Percentiles rank a stretch among this genome's conserved stretches.
Evolutionary conservation across 2,797 vertebrate genomes (phyloP).

Genomic region (Chanos chanos): DNA sequence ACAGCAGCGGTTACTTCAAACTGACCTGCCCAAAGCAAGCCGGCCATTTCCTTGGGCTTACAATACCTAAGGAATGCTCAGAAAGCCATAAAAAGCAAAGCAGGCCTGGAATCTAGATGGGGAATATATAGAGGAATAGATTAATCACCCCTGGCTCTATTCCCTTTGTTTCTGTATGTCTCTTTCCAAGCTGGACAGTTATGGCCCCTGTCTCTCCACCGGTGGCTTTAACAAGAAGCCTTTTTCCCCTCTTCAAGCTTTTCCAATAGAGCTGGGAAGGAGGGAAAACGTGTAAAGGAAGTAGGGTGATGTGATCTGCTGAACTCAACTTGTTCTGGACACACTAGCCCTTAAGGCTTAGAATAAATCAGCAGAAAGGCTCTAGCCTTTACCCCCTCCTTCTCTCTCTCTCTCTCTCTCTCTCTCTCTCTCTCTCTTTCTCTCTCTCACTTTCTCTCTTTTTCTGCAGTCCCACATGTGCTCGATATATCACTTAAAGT

Average conservation of each 20-base stretch:
- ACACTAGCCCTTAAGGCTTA: conserved; percentile 63
- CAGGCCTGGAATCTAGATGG: conserved; percentile 74
- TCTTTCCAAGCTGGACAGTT: conserved; percentile 17
- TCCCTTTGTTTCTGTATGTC: conserved; percentile 46
- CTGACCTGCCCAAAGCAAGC: conserved; percentile 53
- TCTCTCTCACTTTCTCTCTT: conserved; percentile 30
- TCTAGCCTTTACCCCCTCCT: conserved; percentile 40
- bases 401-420: conserved; percentile 16
- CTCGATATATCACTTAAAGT: conserved; percentile 90
- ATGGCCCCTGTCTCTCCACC: conserved; percentile 54
- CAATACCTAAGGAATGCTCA: conserved; percentile 64
- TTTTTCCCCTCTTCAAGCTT: conserved; percentile 39
- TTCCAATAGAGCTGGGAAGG: conserved; percentile 28
- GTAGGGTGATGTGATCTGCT: conserved; percentile 70
- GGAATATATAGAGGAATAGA: conserved; percentile 59
- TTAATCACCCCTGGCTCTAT: conserved; percentile 70
- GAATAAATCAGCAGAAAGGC: conserved; percentile 69
- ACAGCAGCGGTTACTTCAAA: conserved; percentile 35
- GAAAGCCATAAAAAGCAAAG: conserved; percentile 57
- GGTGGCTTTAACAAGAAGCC: conserved; percentile 41
- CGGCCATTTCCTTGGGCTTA: conserved; percentile 67
- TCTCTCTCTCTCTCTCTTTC: conserved; percentile 6
- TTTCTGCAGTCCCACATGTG: conserved; percentile 75
- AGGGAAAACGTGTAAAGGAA: conserved; percentile 57
- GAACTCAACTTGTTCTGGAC: conserved; percentile 73